Percentiles rank a stretch among this genome's conserved stretches.
Conservation (phyloP, 2,888 invertebrate genomes). For the Iphiclides podalirius region DNA sequence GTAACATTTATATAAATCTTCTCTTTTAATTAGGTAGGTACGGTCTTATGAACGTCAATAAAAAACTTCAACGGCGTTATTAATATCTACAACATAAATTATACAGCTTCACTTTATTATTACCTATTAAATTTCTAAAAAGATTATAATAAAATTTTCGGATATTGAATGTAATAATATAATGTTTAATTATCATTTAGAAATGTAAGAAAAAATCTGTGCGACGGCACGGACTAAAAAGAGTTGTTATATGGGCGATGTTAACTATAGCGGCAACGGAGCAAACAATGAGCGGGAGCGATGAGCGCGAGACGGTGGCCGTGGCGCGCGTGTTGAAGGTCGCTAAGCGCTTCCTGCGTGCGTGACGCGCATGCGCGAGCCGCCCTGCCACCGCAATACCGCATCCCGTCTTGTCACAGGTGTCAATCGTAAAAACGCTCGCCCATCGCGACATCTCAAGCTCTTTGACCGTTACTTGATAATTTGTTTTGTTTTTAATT, state of each 20-base stretch:
- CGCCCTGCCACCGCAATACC: too few species aligned
- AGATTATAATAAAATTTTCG: too few species aligned
- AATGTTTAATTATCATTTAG: background rate
- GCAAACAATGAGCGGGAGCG: constrained; percentile 55
- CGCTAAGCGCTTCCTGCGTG: constrained; percentile 71
- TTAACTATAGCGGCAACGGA: constrained; percentile 15
- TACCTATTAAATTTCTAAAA: too few species aligned
- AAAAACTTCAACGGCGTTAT: too few species aligned
- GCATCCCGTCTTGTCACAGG: constrained; percentile 25
- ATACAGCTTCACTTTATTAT: too few species aligned
- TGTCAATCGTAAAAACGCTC: constrained; percentile 28
- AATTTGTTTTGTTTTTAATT: background rate
- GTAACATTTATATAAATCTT: too few species aligned
- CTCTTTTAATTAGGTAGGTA: too few species aligned
- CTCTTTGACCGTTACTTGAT: constrained; percentile 20
- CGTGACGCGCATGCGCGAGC: constrained; percentile 73
- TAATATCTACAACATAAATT: too few species aligned
- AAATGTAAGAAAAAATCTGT: background rate
- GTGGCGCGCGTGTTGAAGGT: constrained; percentile 69
- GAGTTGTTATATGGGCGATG: background rate
- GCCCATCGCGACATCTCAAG: constrained; percentile 13
- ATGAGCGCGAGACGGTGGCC: constrained; percentile 55
- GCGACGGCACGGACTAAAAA: background rate
- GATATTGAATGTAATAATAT: background rate
- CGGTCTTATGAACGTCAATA: too few species aligned